These are phyloP conservation scores for Malurus elegans DNA, from an alignment of 2,113 vertebrate genomes.

Conservation along the genomic window DNA sequence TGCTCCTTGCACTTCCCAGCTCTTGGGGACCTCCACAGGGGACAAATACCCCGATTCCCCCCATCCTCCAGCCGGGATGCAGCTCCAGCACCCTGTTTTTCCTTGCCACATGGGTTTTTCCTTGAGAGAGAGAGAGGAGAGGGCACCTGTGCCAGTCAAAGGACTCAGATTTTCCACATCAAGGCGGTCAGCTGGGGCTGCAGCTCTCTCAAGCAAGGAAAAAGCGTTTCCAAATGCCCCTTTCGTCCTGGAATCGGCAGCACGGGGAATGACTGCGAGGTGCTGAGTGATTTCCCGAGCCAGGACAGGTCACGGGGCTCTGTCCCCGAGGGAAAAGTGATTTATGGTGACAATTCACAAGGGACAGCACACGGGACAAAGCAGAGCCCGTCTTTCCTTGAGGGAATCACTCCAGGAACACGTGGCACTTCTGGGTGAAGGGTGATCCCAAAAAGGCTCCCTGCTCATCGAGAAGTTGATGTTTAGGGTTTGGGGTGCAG, in stretches of 20 bases:
- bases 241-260: not conserved
- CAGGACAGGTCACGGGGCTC: not conserved
- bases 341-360: not conserved
- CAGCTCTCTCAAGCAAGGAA: not conserved
- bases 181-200: not conserved
- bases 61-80: not conserved
- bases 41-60: not conserved
- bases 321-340: not conserved
- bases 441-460: not conserved
- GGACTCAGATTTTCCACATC: not conserved
- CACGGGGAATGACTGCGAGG: not conserved
- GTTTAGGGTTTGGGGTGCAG: not conserved
- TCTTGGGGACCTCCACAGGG: not conserved
- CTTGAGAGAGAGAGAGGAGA: not conserved
- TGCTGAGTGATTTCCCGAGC: not conserved
- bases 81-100: not conserved
- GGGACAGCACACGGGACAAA: not conserved
- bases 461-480: not conserved
- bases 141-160: not conserved
- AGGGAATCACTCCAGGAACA: rapidly evolving
- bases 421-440: not conserved
- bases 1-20: not conserved
- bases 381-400: rapidly evolving
- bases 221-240: not conserved
- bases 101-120: not conserved